phyloP scores from a whole-genome alignment of 2,797 vertebrate species.

The Brachyalestes nurse region DNA sequence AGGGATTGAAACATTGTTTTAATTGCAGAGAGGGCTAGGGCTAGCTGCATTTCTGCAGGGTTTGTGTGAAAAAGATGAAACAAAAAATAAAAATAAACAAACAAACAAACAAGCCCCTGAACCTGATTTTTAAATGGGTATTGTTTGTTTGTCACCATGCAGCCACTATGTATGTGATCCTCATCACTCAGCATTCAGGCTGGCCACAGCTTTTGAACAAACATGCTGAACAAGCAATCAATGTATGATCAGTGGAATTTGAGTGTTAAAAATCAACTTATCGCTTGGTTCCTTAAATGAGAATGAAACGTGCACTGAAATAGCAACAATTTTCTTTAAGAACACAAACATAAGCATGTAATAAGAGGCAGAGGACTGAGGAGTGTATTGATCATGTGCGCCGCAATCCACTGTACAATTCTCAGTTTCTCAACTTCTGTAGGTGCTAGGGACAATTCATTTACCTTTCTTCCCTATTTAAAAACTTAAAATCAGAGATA shows the following conservation, averaged over 20 bases:
- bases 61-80: background rate
- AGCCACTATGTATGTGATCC: background rate
- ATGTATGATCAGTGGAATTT: conserved; percentile 21
- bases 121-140: background rate
- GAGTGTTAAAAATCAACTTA: background rate
- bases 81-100: too few relatives aligned
- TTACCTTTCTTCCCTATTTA: background rate
- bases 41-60: background rate
- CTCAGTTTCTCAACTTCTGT: conserved; percentile 20
- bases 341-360: background rate
- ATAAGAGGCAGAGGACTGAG: background rate
- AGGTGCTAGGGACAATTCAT: background rate
- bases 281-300: conserved; percentile 6
- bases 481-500: background rate
- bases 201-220: conserved; percentile 37
- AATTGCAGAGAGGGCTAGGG: background rate
- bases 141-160: background rate
- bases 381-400: conserved; percentile 10
- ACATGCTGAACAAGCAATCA: conserved; percentile 23
- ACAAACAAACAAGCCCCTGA: background rate
- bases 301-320: background rate
- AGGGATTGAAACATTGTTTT: background rate
- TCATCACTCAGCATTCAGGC: background rate
- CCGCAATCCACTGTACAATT: background rate
- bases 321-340: background rate